These are phyloP conservation scores for Paraescarpia echinospica DNA, from an alignment of 1,140 invertebrate genomes.

Conservation along the genomic window DNA sequence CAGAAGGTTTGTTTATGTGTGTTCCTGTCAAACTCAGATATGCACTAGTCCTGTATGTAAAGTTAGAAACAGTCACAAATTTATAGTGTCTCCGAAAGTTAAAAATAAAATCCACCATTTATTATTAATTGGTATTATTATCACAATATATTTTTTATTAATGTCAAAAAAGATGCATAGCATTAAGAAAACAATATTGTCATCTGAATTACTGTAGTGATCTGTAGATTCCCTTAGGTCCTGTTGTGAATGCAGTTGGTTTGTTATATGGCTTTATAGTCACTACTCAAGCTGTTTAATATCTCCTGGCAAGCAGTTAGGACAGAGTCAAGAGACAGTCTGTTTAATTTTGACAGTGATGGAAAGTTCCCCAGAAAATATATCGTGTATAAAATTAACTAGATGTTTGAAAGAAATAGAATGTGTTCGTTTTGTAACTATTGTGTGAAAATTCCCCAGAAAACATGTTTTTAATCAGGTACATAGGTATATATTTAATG, in stretches of 20 bases:
- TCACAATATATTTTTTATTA: neutral
- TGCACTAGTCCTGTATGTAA: neutral
- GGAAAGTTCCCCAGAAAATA: neutral
- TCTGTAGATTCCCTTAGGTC: neutral
- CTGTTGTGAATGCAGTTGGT: neutral
- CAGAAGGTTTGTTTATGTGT: neutral
- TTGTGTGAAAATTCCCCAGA: neutral
- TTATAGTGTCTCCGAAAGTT: neutral
- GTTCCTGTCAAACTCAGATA: neutral
- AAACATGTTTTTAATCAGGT: neutral
- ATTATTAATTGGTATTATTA: neutral
- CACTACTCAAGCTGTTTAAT: no score
- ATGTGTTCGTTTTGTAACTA: neutral
- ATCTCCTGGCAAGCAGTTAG: neutral
- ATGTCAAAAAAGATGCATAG: neutral
- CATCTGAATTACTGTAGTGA: neutral
- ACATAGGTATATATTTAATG: no score
- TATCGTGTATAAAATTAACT: neutral
- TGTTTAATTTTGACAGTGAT: neutral
- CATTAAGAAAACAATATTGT: neutral
- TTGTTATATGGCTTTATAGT: neutral
- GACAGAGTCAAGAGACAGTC: neutral
- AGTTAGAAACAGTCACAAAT: neutral
- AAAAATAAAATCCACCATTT: neutral
- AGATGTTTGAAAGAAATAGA: neutral